Percentiles rank a stretch among this genome's conserved stretches.
Conservation (phyloP, 2,888 invertebrate species). For the Gonocerus acuteangulatus region DNA sequence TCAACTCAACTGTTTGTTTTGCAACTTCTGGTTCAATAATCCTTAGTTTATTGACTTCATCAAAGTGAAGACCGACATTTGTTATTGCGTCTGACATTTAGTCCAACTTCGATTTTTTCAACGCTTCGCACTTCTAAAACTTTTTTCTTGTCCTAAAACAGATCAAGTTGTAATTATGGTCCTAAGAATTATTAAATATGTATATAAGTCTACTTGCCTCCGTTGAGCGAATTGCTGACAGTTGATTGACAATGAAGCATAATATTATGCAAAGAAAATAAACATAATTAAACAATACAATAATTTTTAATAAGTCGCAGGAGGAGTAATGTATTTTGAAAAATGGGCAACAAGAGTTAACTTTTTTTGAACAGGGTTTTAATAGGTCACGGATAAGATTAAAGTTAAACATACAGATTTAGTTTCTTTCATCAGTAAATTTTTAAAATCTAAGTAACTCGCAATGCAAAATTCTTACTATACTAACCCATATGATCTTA, state of each 20-base stretch:
- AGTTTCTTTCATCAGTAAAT: neutral
- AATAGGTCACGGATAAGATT: neutral
- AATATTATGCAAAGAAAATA: neutral
- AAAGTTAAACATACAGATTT: constrained; percentile 16
- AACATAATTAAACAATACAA: constrained; percentile 9
- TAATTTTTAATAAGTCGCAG: constrained; percentile 14
- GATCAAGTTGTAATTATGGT: neutral
- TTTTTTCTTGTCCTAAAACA: constrained; percentile 6
- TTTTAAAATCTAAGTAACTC: constrained; percentile 49
- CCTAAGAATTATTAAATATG: no score
- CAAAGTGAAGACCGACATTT: constrained; percentile 75
- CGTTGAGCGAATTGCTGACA: neutral
- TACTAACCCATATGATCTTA: neutral
- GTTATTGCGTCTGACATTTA: constrained; percentile 63
- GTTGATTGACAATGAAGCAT: neutral
- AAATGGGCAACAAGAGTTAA: constrained; percentile 23
- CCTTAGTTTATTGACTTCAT: constrained; percentile 76
- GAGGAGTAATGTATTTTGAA: neutral
- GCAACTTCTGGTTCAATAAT: constrained; percentile 69
- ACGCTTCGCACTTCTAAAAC: constrained; percentile 28
- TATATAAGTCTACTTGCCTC: no score
- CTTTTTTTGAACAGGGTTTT: constrained; percentile 11
- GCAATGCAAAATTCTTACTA: constrained; percentile 41
- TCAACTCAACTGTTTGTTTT: constrained; percentile 71
- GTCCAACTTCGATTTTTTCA: constrained; percentile 30